Percentiles rank a stretch among this genome's conserved stretches.
phyloP scores from a whole-genome alignment of 2,888 invertebrate species.

The Xylocampa areola region DNA sequence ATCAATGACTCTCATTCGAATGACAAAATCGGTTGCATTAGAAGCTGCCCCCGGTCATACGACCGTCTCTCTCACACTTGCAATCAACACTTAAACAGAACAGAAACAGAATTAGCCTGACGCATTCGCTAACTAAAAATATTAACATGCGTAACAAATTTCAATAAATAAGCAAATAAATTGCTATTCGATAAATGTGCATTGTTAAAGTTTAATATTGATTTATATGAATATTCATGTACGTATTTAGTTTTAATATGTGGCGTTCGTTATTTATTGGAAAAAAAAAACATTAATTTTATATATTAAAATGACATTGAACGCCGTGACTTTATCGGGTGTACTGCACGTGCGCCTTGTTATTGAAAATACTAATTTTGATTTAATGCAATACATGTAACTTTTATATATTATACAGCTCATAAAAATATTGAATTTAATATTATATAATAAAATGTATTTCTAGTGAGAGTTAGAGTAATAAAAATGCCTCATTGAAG shows the following conservation, averaged over 20 bases:
- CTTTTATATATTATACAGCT: constrained; percentile 53
- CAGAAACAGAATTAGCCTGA: constrained; percentile 70
- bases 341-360: constrained; percentile 60
- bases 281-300: constrained; percentile 68
- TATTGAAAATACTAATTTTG: constrained; percentile 62
- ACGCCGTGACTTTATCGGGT: constrained; percentile 66
- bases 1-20: constrained; percentile 83
- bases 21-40: constrained; percentile 81
- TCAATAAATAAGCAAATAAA: constrained; percentile 89
- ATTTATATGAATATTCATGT: constrained; percentile 90
- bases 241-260: constrained; percentile 75
- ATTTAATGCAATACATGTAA: constrained; percentile 56
- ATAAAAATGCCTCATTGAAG: constrained; percentile 52
- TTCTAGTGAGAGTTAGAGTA: constrained; percentile 43
- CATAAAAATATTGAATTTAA: constrained; percentile 55
- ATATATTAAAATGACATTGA: constrained; percentile 70
- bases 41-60: constrained; percentile 64
- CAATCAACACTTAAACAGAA: constrained; percentile 60
- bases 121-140: constrained; percentile 71
- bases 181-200: constrained; percentile 84
- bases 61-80: constrained; percentile 72
- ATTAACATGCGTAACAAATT: constrained; percentile 86
- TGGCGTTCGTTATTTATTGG: constrained; percentile 70
- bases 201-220: constrained; percentile 84
- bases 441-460: constrained; percentile 49